Evolutionary conservation across 2,797 vertebrate species (phyloP), one percentile per base, ranked within the genome.

Genomic region (Myripristis jacobus): DNA sequence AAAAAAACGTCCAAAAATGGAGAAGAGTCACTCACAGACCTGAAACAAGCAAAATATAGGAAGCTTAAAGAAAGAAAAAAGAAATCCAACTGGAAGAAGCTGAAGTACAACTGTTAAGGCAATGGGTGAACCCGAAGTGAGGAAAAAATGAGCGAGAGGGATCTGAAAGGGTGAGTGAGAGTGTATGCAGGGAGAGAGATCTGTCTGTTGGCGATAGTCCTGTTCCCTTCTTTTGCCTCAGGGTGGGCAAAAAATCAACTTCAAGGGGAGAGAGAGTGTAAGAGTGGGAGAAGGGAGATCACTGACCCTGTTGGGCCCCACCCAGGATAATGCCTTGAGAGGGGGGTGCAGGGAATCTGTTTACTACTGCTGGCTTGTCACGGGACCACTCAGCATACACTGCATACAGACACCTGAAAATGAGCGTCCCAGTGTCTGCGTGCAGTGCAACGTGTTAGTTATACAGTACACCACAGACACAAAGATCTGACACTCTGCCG

Each of bases 251-350:
- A 76, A 70, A n/a, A 65, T 27, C 4, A 48, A 38, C 73, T 77
- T 82, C 75, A 77, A 65, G 3, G 24, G 24, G n/a, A 21, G 70
- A 69, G 66, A 50, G 38, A 36, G 73, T 50, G 47, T 12, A 34
- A 59, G 62, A 50, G 68, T 51, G 25, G 13, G 65, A 70, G 56
- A 41, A 29, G 38, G 53, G 54, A 61, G 61, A 89, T 91, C 85
- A 68, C 67, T 81, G 25, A 82, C 86, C 69, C 77, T 21, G 6
- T 79, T 92, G 90, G 91, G 81, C 77, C 73, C 47, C 18, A 12
- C 76, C 88, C 91, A 91, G 75, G 25, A 51, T 62, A 2, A 73
- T 29, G 50, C 54, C 67, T 43, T 7, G 19, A 62, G 59, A 53
- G 31, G 50, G n/a, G 59, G 68, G 75, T 82, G 70, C 74, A 50